Base-by-base conservation (phyloP, 2,113 vertebrate species). In the Sander vitreus region DNA sequence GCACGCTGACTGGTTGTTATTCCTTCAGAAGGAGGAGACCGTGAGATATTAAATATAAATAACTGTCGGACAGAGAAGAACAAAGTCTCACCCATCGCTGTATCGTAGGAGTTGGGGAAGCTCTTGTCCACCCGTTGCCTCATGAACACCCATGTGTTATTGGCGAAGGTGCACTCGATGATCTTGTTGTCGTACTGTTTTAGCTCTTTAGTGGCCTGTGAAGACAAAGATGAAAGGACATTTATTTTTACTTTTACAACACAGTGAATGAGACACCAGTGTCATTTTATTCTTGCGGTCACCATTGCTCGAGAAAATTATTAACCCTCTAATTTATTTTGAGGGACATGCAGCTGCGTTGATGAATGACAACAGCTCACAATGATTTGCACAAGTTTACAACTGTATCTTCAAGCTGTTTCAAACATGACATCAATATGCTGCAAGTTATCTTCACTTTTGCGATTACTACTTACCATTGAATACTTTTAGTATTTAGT, bases 181-280 rank as follows among this genome's bases (percentile, higher is more conserved):
- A 99, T 99, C 96, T 99, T 99, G 95, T 98, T 99, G 94, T 99
- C 97, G 0, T 99, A 99, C 80, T 96, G 96, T 84, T 96, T 99
- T 92, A 99, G 96, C 36, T 99, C 98, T 93, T 98, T 99, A 73
- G 97, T 97, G 82, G 97, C 97, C 98, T 99, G 95, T 53, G 60
- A 21, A 73, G 73, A 85, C 23, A 83, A 15, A 83, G 43, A 88
- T 4, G 59, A 77, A 47, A 76, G 30, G 50, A 73, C 39, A 85
- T 45, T 3, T 7, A 50, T n/a, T 60, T 21, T 27, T 12, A 27
- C n/a, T 64, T 70, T 67, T 36, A 23, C 12, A 39, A 15, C 14
- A 65, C 60, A 5, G 7, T 6, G 18, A 27, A 58, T 62, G n/a
- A n/a, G n/a, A n/a, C n/a, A n/a, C n/a, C n/a, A n/a, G n/a, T n/a